Evolutionary conservation across 1,140 invertebrate genomes (phyloP).

Genomic region (Platorchestia sp.): DNA sequence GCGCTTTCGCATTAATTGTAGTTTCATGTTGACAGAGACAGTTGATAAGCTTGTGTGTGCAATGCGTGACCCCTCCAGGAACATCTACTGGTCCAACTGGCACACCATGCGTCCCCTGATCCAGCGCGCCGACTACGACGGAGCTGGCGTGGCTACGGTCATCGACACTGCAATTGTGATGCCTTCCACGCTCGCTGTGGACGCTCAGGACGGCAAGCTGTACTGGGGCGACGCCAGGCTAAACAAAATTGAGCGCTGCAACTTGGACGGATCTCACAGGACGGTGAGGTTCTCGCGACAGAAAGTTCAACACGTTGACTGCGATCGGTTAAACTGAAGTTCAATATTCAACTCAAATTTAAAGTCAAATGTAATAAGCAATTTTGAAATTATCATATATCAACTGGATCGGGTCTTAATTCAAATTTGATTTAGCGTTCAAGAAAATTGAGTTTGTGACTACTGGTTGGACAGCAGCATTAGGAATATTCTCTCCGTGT

Average conservation of each 20-base stretch:
- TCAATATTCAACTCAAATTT: too few relatives aligned
- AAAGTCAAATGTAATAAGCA: too few relatives aligned
- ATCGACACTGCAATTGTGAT: slow-evolving; percentile 84
- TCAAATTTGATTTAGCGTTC: too few relatives aligned
- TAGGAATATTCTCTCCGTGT: too few relatives aligned
- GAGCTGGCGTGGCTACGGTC: slow-evolving; percentile 78
- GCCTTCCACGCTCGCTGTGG: slow-evolving; percentile 85
- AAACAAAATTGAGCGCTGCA: slow-evolving; percentile 85
- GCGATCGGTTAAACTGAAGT: too few relatives aligned
- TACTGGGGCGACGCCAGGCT: slow-evolving; percentile 76
- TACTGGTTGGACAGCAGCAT: too few relatives aligned
- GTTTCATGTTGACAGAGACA: background rate
- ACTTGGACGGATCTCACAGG: slow-evolving; percentile 85
- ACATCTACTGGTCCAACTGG: slow-evolving; percentile 89
- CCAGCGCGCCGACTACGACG: slow-evolving; percentile 80
- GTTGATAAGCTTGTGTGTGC: background rate
- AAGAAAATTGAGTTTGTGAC: too few relatives aligned
- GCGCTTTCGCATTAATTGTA: background rate
- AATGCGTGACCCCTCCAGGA: slow-evolving; percentile 69
- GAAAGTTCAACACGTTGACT: too few relatives aligned
- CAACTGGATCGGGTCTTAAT: too few relatives aligned
- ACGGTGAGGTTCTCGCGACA: slow-evolving; percentile 74
- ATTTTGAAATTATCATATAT: too few relatives aligned
- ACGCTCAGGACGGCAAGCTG: slow-evolving; percentile 79
- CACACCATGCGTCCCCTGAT: slow-evolving; percentile 79